Conservation (phyloP, 2,797 vertebrate genomes). For the Zalophus californianus region DNA sequence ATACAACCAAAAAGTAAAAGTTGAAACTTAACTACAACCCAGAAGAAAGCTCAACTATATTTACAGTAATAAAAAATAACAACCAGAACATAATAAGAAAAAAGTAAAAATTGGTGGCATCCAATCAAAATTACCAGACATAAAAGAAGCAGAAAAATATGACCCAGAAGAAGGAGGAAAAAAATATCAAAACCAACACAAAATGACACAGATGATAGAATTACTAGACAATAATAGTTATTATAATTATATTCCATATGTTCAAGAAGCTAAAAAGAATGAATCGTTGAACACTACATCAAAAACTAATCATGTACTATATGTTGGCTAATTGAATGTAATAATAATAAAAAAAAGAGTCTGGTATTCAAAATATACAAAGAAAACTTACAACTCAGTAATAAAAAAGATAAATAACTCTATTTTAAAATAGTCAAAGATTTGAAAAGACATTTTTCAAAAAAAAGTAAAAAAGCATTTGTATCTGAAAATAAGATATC, state of each 20-base stretch:
- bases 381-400: neutral
- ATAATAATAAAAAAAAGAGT: too few species aligned
- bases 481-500: neutral
- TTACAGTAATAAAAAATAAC: neutral
- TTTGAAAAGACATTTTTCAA: neutral
- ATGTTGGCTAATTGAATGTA: too few species aligned
- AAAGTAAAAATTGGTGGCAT: neutral
- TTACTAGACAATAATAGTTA: neutral
- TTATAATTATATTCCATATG: neutral
- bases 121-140: neutral
- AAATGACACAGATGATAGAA: neutral
- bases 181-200: neutral
- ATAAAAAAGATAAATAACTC: neutral
- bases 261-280: neutral
- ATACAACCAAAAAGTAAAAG: neutral
- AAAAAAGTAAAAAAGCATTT: neutral
- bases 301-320: neutral
- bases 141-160: neutral
- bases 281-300: neutral
- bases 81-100: neutral
- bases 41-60: neutral
- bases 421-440: neutral
- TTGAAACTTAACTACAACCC: neutral
- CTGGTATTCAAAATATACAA: too few species aligned
- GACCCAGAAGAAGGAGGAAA: neutral